These are phyloP conservation scores for Meteorus colon DNA, from an alignment of 2,888 invertebrate genomes.

Conservation along the genomic window DNA sequence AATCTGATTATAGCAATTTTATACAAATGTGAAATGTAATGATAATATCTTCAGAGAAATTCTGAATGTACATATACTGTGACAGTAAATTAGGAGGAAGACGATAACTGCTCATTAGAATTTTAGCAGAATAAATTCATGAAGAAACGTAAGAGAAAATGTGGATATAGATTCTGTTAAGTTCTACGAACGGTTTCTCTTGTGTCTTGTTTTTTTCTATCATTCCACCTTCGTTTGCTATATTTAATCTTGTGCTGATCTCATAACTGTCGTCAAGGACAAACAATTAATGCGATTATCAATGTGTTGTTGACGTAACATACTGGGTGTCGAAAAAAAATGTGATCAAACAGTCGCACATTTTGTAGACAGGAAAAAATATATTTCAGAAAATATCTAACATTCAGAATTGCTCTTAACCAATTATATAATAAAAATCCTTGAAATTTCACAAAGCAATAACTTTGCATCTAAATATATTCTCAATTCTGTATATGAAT, in stretches of 20 bases:
- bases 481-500: not conserved
- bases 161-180: not conserved
- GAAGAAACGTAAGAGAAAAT: not conserved
- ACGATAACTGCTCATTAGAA: not conserved
- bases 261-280: slow-evolving; percentile 4
- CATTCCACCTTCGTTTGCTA: not conserved
- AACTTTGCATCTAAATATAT: slow-evolving; percentile 1
- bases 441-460: not conserved
- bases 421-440: not conserved
- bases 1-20: no score
- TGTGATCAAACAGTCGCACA: not conserved
- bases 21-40: no score
- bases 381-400: not conserved
- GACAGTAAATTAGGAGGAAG: no score
- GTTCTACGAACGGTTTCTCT: not conserved
- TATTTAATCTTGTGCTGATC: not conserved
- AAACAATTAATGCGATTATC: slow-evolving; percentile 1
- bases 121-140: not conserved
- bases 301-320: not conserved
- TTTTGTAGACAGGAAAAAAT: not conserved
- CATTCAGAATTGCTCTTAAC: not conserved
- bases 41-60: no score
- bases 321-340: not conserved
- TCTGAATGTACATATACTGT: no score
- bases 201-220: not conserved